Percentiles rank a stretch among this genome's conserved stretches.
Evolutionary conservation across 2,797 vertebrate genomes (phyloP).

Genomic region (Psittacula derbiana): DNA sequence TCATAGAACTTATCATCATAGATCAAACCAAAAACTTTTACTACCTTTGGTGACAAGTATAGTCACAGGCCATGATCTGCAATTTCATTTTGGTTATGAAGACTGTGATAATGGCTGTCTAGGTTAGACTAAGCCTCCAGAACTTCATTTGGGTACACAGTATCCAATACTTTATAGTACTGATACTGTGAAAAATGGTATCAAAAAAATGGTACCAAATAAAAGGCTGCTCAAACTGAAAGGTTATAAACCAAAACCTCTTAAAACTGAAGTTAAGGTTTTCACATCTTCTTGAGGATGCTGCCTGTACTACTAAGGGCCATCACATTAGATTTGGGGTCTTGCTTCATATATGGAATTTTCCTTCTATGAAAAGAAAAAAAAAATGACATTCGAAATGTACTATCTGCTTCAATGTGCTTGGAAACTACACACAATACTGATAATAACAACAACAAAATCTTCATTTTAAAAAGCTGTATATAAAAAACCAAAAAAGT

Average conservation of each 20-base stretch:
- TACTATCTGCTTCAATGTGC: neutral
- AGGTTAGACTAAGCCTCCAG: neutral
- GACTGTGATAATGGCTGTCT: neutral
- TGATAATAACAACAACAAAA: neutral
- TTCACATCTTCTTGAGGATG: neutral
- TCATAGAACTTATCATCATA: neutral
- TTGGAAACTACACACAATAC: neutral
- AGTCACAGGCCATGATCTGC: neutral
- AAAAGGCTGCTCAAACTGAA: neutral
- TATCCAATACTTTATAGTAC: neutral
- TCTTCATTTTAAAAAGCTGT: neutral
- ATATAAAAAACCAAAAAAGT: accelerated
- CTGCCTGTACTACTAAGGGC: neutral
- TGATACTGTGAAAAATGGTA: neutral
- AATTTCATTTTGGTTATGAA: neutral
- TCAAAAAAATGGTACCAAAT: neutral
- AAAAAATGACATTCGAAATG: neutral
- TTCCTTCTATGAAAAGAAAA: neutral
- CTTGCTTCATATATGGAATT: neutral
- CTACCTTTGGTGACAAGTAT: neutral
- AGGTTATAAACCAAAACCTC: neutral
- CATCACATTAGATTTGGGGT: neutral
- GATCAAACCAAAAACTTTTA: neutral
- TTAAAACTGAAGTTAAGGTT: neutral
- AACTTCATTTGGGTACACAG: neutral